Evolutionary conservation across 2,888 invertebrate species (phyloP).

Genomic region (Coenonympha arcania): DNA sequence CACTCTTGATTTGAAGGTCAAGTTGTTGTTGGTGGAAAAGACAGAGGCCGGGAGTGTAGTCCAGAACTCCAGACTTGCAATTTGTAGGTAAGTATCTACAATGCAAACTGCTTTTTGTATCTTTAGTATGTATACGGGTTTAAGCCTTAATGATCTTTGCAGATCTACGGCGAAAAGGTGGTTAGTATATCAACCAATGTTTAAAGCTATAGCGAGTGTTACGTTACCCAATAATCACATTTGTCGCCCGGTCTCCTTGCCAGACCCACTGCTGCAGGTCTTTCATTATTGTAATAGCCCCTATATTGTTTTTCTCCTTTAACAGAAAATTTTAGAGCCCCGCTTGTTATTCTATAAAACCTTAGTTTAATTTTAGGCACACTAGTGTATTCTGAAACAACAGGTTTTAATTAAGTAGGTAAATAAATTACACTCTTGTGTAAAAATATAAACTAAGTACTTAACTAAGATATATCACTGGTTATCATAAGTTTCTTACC

Average conservation of each 20-base stretch:
- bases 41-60: no score
- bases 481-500: conserved; percentile 18
- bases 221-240: conserved; percentile 21
- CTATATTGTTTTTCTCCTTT: conserved; percentile 6
- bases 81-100: no score
- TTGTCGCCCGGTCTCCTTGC: conserved; percentile 5
- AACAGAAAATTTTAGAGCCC: conserved; percentile 14
- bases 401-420: not conserved
- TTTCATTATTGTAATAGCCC: not conserved
- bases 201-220: not conserved
- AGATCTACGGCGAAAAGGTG: not conserved
- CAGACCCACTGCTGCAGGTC: conserved; percentile 13
- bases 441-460: not conserved
- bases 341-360: conserved; percentile 19
- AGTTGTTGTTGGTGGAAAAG: no score
- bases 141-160: no score
- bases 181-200: not conserved
- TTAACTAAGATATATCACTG: no score
- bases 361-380: conserved; percentile 12
- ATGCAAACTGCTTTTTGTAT: no score
- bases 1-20: no score
- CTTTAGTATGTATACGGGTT: no score
- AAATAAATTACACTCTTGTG: not conserved
- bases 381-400: conserved; percentile 17
- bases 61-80: no score